A percentile compares a stretch with the other conserved stretches of the same genome.
phyloP scores from a whole-genome alignment of 2,888 invertebrate species.

The Toxonevra muliebris region DNA sequence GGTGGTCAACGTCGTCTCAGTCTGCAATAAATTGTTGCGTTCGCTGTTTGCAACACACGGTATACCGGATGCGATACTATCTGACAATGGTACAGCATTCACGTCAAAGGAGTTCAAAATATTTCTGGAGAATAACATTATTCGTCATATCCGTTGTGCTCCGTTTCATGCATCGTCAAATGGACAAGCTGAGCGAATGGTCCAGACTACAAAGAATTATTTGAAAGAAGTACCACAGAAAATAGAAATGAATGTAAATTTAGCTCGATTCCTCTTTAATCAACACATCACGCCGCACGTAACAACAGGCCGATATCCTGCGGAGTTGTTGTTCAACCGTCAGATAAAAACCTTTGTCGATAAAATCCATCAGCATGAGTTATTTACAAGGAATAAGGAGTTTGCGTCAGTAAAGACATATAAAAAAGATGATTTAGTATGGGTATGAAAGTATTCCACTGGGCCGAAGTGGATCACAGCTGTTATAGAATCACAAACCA shows the following conservation, averaged over 20 bases:
- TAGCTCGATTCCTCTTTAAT: slow-evolving; percentile 26
- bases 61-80: slow-evolving; percentile 30
- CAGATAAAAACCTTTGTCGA: slow-evolving; percentile 29
- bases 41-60: slow-evolving; percentile 33
- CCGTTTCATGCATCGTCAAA: slow-evolving; percentile 23
- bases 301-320: slow-evolving; percentile 22
- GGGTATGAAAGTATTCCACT: slow-evolving; percentile 17
- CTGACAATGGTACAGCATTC: slow-evolving; percentile 34
- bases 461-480: slow-evolving; percentile 6
- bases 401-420: no score
- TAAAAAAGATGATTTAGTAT: not conserved
- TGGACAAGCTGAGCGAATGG: slow-evolving; percentile 27
- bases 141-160: slow-evolving; percentile 22
- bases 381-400: not conserved
- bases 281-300: slow-evolving; percentile 28
- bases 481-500: no score
- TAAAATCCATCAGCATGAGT: slow-evolving; percentile 25
- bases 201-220: slow-evolving; percentile 25
- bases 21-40: no score
- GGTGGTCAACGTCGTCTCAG: slow-evolving; percentile 29
- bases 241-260: slow-evolving; percentile 11
- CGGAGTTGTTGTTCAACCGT: slow-evolving; percentile 23
- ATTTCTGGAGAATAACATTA: slow-evolving; percentile 17
- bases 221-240: slow-evolving; percentile 22
- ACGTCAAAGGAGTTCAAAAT: slow-evolving; percentile 30